Conservation (phyloP, 2,797 vertebrate species). For the Gadopsis bispinosus region DNA sequence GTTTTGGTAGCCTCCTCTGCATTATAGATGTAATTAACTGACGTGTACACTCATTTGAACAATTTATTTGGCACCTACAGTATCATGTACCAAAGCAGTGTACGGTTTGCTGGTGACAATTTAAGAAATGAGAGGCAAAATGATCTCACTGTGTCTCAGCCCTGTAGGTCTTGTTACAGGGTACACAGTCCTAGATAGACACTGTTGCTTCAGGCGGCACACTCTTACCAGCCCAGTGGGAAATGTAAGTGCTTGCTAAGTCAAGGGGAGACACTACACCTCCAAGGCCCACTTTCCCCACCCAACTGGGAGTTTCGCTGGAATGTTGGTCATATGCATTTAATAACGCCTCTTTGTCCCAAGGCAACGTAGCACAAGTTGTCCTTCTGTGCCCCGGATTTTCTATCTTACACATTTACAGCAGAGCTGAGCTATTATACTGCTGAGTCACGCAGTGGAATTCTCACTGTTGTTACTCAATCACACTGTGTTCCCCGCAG, state of each 20-base stretch:
- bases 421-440: conserved; percentile 25
- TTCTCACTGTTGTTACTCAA: conserved; percentile 44
- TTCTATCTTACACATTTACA: conserved; percentile 31
- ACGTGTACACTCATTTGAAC: not conserved
- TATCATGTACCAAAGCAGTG: not conserved
- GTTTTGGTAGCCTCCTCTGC: not conserved
- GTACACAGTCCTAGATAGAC: conserved; percentile 13
- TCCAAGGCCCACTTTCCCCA: conserved; percentile 39
- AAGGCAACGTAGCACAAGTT: conserved; percentile 30
- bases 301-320: conserved; percentile 31
- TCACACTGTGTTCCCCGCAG: conserved; percentile 40
- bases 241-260: conserved; percentile 40
- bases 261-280: conserved; percentile 31
- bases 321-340: conserved; percentile 44
- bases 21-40: not conserved
- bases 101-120: not conserved
- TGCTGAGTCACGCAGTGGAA: conserved; percentile 47
- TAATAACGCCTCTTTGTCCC: conserved; percentile 47
- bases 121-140: not conserved
- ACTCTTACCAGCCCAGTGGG: conserved; percentile 30
- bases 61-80: not conserved
- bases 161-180: conserved; percentile 12
- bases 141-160: conserved; percentile 1
- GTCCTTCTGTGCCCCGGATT: conserved; percentile 38
- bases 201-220: conserved; percentile 25